Evolutionary conservation across 2,888 invertebrate genomes (phyloP).

Genomic region (Petrolisthes cinctipes): DNA sequence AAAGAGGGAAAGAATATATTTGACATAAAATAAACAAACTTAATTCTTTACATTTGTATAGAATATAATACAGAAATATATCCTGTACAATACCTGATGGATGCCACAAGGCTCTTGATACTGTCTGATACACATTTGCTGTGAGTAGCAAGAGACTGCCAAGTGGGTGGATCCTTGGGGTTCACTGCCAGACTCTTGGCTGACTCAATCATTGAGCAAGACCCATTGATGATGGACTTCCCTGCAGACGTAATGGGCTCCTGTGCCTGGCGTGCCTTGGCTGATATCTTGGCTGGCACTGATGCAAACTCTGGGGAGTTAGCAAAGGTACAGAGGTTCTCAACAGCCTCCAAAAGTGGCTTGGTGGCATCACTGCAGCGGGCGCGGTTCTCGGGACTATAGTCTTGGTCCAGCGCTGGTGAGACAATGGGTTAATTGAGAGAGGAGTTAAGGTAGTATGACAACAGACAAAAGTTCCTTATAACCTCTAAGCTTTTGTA

Average conservation of each 20-base stretch:
- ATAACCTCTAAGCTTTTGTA: too few species aligned
- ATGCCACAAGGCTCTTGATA: slow-evolving; percentile 92
- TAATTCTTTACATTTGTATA: background rate
- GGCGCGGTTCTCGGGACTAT: slow-evolving; percentile 81
- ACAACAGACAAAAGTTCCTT: too few species aligned
- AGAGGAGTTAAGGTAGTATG: too few species aligned
- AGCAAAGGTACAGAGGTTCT: slow-evolving; percentile 91
- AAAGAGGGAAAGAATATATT: background rate
- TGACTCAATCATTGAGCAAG: slow-evolving; percentile 89
- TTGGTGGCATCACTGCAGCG: slow-evolving; percentile 83
- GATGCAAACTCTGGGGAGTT: slow-evolving; percentile 93
- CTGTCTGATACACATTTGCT: slow-evolving; percentile 96
- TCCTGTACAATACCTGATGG: slow-evolving; percentile 74
- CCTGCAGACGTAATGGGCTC: slow-evolving; percentile 90
- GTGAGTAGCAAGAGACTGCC: slow-evolving; percentile 93
- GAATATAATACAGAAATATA: background rate
- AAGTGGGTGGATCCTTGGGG: slow-evolving; percentile 91
- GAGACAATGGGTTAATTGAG: too few species aligned
- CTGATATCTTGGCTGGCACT: slow-evolving; percentile 90
- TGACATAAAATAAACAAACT: background rate
- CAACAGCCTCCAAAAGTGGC: slow-evolving; percentile 90
- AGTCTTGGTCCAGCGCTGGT: slow-evolving; percentile 80
- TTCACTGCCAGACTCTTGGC: slow-evolving; percentile 89
- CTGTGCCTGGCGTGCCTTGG: slow-evolving; percentile 85
- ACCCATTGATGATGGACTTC: slow-evolving; percentile 83